Evolutionary conservation across 2,113 vertebrate genomes (phyloP), one percentile per base, ranked within the genome.

Genomic region (Ellobius talpinus): DNA sequence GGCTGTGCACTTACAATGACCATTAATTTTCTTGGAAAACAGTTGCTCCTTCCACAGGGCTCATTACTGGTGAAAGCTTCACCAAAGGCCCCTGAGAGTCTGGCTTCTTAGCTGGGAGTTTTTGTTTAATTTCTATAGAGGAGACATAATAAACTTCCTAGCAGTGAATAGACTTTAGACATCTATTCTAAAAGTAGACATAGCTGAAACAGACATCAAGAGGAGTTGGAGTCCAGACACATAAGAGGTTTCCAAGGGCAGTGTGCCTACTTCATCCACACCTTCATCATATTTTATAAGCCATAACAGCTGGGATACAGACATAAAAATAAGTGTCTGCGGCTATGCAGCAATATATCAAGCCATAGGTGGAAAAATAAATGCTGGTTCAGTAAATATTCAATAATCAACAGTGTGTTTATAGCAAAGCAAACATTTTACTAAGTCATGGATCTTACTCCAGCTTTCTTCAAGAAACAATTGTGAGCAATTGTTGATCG

Each of bases 381-480:
- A 74, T 88, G 13, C 9, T 31, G 63, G 4, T 5, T 42, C 3
- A 92, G n/a, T 31, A 93, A 94, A 94, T 9, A 24, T 42, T 85
- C 58, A 74, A 89, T 77, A 42, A 58, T 58, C 45, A 73, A 3
- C 9, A 77, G 12, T 13, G 52, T 88, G 36, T 65, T 73, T 82
- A n/a, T 26, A 79, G 58, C 68, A 86, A 52, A 92, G 24, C 21
- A 78, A 90, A 76, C 50, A 66, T 72, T 93, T 95, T 73, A 72
- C 33, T 93, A 90, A 88, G 78, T 87, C 17, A 58, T 89, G 33
- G 26, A 29, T 76, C 21, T 92, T 33, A 42, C 7, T 3, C 36
- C 21, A 4, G 36, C 45, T 91, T 93, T 87, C 63, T 85, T 84
- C 10, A 78, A 55, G 31, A 97, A 90, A 39, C 19, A 58, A 78